Evolutionary conservation across 2,113 vertebrate species (phyloP), one percentile per base, ranked within the genome.

Genomic region (Catharus minimus): DNA sequence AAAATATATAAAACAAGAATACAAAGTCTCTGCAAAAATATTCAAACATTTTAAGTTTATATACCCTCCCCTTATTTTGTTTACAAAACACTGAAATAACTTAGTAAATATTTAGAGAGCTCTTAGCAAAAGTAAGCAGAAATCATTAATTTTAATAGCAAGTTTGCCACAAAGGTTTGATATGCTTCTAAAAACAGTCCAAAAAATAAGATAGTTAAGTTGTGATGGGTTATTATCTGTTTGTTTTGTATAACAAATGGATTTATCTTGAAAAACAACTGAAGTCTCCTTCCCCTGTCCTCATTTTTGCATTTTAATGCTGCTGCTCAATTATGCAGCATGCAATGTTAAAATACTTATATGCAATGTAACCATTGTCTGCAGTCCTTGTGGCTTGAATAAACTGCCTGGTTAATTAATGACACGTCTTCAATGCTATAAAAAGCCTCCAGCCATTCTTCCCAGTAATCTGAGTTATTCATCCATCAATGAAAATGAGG

Each of bases 61-160:
- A 71, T 67, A 95, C 43, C 8, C 1, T 0, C 1, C 9, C 30
- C 9, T 64, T 76, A 65, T 84, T 88, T 73, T 87, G 68, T 83
- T 87, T 90, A 78, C 80, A 84, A 95, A 82, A 86, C 52, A 21
- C 39, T 82, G 61, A 84, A 92, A 44, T 43, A 80, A 47, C 38
- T 77, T 30, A 80, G 76, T n/a, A 95, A 94, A 87, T 33, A 88
- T 77, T 86, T 76, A 94, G 30, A 83, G 69, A 89, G 55, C 30
- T 27, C 64, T 66, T 62, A 86, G 49, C 52, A 84, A 58, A 84
- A 95, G 62, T 39, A 86, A 77, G 66, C 21, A 78, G 62, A 89
- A 80, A 81, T 62, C n/a, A 89, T 82, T 92, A 58, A 89, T 93
- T 91, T 96, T 86, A 92, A 95, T 44, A 81, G 56, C 53, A 94